Evolutionary conservation across 2,888 invertebrate genomes (phyloP).

Genomic region (Aporophyla lueneburgensis): DNA sequence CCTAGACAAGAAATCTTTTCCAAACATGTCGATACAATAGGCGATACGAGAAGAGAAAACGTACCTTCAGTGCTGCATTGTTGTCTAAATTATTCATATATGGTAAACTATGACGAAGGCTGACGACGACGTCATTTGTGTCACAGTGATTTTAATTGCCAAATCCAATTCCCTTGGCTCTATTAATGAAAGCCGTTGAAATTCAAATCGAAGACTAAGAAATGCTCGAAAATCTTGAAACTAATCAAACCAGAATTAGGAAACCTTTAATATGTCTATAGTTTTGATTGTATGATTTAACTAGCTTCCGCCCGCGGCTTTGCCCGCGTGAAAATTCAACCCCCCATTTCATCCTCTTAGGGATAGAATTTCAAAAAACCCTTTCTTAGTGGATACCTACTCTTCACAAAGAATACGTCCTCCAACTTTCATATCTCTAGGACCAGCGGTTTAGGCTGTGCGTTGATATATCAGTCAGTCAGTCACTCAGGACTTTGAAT

Average conservation of each 20-base stretch:
- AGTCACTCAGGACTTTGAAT: too few species aligned
- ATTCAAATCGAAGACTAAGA: not conserved
- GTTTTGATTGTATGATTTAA: not conserved
- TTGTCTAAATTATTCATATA: constrained; percentile 79
- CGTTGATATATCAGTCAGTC: too few species aligned
- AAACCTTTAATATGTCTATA: too few species aligned
- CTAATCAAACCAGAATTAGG: not conserved
- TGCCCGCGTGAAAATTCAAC: too few species aligned
- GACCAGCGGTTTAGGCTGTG: too few species aligned
- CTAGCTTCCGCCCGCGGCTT: too few species aligned
- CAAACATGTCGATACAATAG: constrained; percentile 67
- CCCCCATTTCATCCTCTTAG: too few species aligned
- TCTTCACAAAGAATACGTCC: too few species aligned
- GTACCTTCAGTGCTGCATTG: constrained; percentile 67
- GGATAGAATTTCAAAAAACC: too few species aligned
- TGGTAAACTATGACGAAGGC: constrained; percentile 78
- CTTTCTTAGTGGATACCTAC: too few species aligned
- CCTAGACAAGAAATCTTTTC: constrained; percentile 58
- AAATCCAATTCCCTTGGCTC: constrained; percentile 56
- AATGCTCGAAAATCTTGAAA: not conserved
- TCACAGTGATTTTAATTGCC: constrained; percentile 72
- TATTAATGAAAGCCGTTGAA: constrained; percentile 15
- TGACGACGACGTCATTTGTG: constrained; percentile 73
- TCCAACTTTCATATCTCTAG: too few species aligned
- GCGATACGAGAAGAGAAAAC: constrained; percentile 68